Conservation (phyloP, 2,888 invertebrate species). For the Euzetes globulus region DNA sequence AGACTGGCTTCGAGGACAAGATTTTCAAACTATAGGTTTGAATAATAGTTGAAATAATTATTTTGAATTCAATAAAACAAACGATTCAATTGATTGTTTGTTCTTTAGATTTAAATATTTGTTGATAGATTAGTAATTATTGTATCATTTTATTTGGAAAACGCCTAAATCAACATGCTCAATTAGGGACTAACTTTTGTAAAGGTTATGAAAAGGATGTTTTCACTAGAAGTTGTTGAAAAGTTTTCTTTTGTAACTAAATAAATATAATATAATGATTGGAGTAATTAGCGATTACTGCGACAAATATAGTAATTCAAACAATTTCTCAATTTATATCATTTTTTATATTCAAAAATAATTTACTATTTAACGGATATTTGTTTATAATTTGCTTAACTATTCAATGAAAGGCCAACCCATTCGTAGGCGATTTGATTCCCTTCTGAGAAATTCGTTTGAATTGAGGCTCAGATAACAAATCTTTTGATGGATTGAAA, state of each 20-base stretch:
- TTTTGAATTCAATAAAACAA: not conserved
- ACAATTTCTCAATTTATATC: too few relatives aligned
- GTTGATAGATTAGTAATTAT: not conserved
- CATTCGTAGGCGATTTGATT: constrained; percentile 4
- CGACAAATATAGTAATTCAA: too few relatives aligned
- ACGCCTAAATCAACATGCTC: too few relatives aligned
- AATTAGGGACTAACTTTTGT: too few relatives aligned
- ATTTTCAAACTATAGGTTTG: constrained; percentile 44
- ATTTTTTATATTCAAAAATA: not conserved
- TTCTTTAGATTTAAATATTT: not conserved
- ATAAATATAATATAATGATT: too few relatives aligned
- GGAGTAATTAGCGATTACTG: too few relatives aligned
- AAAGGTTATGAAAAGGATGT: too few relatives aligned
- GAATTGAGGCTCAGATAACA: not conserved
- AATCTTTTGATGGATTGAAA: too few relatives aligned
- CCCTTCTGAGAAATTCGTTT: not conserved
- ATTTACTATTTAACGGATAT: not conserved
- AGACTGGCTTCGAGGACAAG: constrained; percentile 45
- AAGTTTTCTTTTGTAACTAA: too few relatives aligned
- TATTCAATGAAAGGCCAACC: not conserved
- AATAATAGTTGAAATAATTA: constrained; percentile 5
- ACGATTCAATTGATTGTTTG: constrained; percentile 9
- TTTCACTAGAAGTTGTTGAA: too few relatives aligned
- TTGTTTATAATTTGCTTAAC: not conserved
- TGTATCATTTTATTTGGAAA: not conserved